Percentiles rank a stretch among this genome's conserved stretches.
phyloP scores from a whole-genome alignment of 2,113 vertebrate genomes.

The Manacus vitellinus region DNA sequence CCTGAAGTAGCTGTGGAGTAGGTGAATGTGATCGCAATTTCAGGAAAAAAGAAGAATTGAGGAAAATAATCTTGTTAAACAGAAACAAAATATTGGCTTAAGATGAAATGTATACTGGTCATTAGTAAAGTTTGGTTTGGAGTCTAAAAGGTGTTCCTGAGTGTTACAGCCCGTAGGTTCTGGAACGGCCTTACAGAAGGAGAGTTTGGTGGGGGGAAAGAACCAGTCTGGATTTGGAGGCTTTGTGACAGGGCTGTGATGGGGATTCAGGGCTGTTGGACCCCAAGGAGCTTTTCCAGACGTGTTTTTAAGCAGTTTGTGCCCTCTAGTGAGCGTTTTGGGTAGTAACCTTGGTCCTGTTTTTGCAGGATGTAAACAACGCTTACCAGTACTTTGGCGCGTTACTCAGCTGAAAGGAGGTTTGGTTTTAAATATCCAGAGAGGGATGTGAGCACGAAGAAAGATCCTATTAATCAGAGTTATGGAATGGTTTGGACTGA shows the following conservation, averaged over 20 bases:
- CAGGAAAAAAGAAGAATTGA: background rate
- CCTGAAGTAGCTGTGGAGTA: background rate
- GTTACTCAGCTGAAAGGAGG: background rate
- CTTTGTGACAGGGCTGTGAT: accelerated
- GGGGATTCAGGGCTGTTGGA: background rate
- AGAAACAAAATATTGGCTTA: background rate
- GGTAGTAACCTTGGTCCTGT: background rate
- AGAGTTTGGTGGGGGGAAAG: accelerated
- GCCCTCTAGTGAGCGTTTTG: constrained; percentile 12
- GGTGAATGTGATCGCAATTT: background rate
- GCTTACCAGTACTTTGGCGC: background rate
- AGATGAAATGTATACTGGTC: background rate
- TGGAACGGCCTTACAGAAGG: background rate
- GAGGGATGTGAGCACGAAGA: background rate
- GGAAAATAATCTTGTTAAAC: background rate
- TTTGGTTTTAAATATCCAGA: background rate
- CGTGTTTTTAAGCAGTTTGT: background rate
- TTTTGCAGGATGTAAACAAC: background rate
- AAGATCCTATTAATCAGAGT: background rate
- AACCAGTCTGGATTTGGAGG: background rate
- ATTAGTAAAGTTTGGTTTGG: background rate
- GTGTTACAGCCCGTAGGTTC: background rate
- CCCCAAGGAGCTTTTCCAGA: background rate
- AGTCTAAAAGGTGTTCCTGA: background rate
- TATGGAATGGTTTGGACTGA: background rate